Conservation (phyloP, 1,140 invertebrate genomes). For the Eumeta japonica region DNA sequence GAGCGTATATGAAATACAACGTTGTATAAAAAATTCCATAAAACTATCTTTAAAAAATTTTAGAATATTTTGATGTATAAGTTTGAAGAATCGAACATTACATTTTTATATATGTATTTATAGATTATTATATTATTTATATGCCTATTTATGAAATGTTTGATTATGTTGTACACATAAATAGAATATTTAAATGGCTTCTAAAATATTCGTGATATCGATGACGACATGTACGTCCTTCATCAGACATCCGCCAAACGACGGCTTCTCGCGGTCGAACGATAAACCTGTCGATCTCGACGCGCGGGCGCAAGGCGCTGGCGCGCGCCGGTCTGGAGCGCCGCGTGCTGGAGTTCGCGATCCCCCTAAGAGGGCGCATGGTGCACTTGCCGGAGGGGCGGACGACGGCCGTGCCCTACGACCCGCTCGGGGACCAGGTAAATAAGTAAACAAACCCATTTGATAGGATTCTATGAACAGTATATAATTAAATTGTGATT, state of each 20-base stretch:
- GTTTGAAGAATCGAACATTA: too few relatives aligned
- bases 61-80: too few relatives aligned
- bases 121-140: too few relatives aligned
- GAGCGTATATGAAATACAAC: too few relatives aligned
- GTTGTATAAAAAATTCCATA: too few relatives aligned
- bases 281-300: slow-evolving; percentile 88
- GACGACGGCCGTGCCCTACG: slow-evolving; percentile 70
- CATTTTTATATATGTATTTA: too few relatives aligned
- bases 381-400: slow-evolving; percentile 73
- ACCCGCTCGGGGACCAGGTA: slow-evolving; percentile 66
- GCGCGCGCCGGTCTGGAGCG: slow-evolving; percentile 73
- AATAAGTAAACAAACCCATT: slow-evolving; percentile 6
- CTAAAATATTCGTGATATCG: neutral
- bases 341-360: slow-evolving; percentile 66
- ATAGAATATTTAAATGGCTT: too few relatives aligned
- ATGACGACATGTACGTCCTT: neutral
- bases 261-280: slow-evolving; percentile 62
- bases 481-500: neutral
- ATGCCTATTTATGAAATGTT: too few relatives aligned
- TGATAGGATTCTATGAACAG: neutral
- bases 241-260: slow-evolving; percentile 16
- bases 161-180: too few relatives aligned
- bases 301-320: slow-evolving; percentile 75
- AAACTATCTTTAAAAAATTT: too few relatives aligned
- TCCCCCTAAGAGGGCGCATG: slow-evolving; percentile 85